Conservation (phyloP, 2,113 vertebrate genomes). For the Sprattus sprattus region DNA sequence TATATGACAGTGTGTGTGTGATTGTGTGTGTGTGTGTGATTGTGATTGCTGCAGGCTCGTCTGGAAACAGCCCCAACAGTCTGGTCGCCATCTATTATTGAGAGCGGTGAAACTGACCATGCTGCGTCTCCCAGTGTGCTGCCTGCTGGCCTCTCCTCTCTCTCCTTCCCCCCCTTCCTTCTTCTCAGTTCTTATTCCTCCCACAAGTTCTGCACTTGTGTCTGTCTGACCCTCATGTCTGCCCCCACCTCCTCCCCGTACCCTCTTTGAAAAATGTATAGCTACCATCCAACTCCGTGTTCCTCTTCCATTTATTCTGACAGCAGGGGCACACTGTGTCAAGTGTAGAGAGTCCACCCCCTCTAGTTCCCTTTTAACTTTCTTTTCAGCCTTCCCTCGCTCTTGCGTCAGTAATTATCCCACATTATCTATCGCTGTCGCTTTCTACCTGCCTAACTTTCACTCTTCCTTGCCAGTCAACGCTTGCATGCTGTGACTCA, state of each 20-base stretch:
- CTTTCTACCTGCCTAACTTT: slow-evolving; percentile 10
- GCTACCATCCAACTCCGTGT: slow-evolving; percentile 17
- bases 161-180: slow-evolving; percentile 13
- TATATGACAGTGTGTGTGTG: slow-evolving; percentile 12
- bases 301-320: slow-evolving; percentile 10
- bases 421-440: background rate
- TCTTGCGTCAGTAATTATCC: slow-evolving; percentile 26
- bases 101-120: slow-evolving; percentile 66
- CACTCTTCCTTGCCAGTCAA: slow-evolving; percentile 47
- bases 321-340: background rate
- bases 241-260: background rate
- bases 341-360: slow-evolving; percentile 1
- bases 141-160: slow-evolving; percentile 12
- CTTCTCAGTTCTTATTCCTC: slow-evolving; percentile 23
- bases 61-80: slow-evolving; percentile 59
- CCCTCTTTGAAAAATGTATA: background rate
- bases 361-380: slow-evolving; percentile 22
- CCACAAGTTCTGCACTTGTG: slow-evolving; percentile 28
- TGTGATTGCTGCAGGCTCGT: slow-evolving; percentile 54
- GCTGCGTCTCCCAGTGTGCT: slow-evolving; percentile 48
- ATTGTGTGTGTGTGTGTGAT: slow-evolving; percentile 24
- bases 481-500: slow-evolving; percentile 52
- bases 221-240: slow-evolving; percentile 29
- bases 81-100: slow-evolving; percentile 72
- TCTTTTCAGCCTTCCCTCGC: slow-evolving; percentile 25